phyloP scores from a whole-genome alignment of 2,113 vertebrate genomes.

The Corythornis vintsioides region DNA sequence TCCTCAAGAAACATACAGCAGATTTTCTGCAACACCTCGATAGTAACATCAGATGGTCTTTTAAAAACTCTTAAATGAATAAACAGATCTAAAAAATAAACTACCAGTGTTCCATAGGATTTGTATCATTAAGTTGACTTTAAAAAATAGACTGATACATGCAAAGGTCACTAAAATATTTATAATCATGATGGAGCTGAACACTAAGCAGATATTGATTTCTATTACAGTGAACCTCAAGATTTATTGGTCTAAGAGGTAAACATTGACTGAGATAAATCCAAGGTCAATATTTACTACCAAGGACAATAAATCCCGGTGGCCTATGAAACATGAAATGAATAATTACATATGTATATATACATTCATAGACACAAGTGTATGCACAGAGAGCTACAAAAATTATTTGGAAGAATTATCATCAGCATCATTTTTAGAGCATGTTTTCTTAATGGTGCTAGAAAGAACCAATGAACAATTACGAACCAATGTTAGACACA shows the following conservation, averaged over 20 bases:
- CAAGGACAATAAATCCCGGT: slow-evolving; percentile 76
- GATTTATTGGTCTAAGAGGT: slow-evolving; percentile 77
- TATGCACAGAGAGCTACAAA: neutral
- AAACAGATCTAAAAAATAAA: slow-evolving; percentile 24
- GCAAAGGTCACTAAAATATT: slow-evolving; percentile 72
- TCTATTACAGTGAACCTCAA: slow-evolving; percentile 78
- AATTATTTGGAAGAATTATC: neutral
- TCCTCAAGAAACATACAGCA: neutral
- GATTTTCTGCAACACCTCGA: neutral
- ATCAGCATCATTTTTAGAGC: neutral
- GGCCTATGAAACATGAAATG: slow-evolving; percentile 59
- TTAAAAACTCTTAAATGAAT: neutral
- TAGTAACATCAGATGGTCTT: neutral
- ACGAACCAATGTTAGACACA: neutral
- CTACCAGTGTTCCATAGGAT: neutral
- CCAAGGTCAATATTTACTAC: slow-evolving; percentile 79
- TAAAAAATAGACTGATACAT: slow-evolving; percentile 55
- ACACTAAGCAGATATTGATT: slow-evolving; percentile 81
- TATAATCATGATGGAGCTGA: slow-evolving; percentile 62
- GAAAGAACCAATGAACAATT: neutral
- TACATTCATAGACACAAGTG: neutral
- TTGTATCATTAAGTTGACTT: slow-evolving; percentile 2
- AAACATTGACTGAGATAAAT: slow-evolving; percentile 78
- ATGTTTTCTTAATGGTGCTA: neutral
- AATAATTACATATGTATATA: slow-evolving; percentile 58